phyloP scores from a whole-genome alignment of 2,888 invertebrate species.

The Trypoxylon attenuatum region DNA sequence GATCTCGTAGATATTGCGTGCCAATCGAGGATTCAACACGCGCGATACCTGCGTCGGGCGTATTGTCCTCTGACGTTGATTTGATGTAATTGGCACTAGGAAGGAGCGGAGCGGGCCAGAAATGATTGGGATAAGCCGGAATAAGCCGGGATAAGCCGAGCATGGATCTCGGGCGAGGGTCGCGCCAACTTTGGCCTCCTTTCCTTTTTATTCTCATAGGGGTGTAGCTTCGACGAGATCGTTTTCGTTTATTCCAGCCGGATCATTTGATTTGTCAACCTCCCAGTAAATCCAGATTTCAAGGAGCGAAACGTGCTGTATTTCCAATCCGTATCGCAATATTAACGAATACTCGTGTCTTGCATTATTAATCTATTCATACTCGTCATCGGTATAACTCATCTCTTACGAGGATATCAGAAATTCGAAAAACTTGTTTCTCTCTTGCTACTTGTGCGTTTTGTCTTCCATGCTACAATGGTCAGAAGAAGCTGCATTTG shows the following conservation, averaged over 20 bases:
- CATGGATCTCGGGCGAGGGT: conserved; percentile 55
- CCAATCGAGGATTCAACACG: conserved; percentile 1
- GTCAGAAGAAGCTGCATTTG: no score
- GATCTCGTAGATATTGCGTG: background rate
- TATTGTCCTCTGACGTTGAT: conserved; percentile 73
- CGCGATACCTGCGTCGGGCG: conserved; percentile 39
- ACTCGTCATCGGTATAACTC: no score
- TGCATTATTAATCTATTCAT: no score
- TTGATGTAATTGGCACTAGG: conserved; percentile 74
- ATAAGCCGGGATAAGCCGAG: conserved; percentile 73
- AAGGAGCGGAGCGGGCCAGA: conserved; percentile 66
- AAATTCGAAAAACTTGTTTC: background rate
- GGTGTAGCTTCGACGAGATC: background rate
- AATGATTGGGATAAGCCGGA: conserved; percentile 74
- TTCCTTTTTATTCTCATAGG: background rate
- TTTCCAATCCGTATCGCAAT: no score
- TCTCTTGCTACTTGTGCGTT: background rate
- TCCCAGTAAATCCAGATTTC: no score
- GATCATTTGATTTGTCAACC: background rate
- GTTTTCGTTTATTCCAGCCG: background rate
- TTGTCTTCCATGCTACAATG: no score
- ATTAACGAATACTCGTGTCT: no score
- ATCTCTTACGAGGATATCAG: no score
- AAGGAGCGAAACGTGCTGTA: no score
- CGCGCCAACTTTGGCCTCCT: conserved; percentile 24